phyloP scores from a whole-genome alignment of 2,797 vertebrate genomes.

The Aphelocoma californica region DNA sequence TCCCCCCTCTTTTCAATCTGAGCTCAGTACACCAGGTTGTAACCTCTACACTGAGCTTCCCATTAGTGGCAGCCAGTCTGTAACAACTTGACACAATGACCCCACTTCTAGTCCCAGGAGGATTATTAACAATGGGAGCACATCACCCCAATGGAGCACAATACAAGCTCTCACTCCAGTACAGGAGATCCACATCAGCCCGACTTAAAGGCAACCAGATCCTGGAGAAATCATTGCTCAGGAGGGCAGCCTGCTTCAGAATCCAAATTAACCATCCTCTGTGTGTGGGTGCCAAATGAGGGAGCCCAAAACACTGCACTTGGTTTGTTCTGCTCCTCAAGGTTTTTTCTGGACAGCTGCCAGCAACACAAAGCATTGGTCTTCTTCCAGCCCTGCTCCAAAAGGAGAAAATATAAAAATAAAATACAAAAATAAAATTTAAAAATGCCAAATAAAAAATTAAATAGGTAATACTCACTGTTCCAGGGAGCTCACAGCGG shows the following conservation, averaged over 20 bases:
- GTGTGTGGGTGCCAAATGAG: rapidly evolving
- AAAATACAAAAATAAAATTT: background rate
- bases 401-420: background rate
- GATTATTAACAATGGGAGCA: background rate
- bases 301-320: background rate
- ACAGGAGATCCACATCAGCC: background rate
- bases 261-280: background rate
- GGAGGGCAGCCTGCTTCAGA: background rate
- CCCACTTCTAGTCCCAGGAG: background rate
- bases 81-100: background rate
- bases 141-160: background rate
- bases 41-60: background rate
- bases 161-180: background rate
- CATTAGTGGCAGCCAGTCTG: background rate
- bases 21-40: background rate
- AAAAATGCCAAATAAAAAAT: background rate
- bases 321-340: background rate
- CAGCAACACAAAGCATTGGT: rapidly evolving
- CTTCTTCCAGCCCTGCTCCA: background rate
- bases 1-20: background rate
- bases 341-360: background rate
- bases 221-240: background rate
- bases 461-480: background rate
- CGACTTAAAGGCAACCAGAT: rapidly evolving
- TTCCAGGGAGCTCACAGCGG: background rate